Percentiles rank a stretch among this genome's conserved stretches.
Evolutionary conservation across 2,888 invertebrate species (phyloP).

Genomic region (Drosophila anomelani): DNA sequence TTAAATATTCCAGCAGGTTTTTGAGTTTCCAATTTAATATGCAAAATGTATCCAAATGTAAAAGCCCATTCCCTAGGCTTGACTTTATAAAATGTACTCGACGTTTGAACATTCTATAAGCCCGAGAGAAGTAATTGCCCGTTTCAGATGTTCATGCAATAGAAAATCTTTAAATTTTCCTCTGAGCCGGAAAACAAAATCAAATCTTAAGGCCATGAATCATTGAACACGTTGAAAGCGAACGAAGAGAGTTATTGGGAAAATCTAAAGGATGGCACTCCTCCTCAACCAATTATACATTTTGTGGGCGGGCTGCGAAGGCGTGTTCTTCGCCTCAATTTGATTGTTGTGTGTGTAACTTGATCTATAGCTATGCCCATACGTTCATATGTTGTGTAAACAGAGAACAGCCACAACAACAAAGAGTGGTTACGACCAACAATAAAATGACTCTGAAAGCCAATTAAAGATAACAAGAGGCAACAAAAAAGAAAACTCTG

Average conservation of each 20-base stretch:
- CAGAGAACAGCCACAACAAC: constrained; percentile 10
- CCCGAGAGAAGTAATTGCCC: constrained; percentile 22
- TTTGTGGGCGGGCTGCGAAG: constrained; percentile 41
- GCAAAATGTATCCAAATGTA: not conserved
- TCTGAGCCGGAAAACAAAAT: constrained; percentile 56
- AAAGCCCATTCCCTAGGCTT: not conserved
- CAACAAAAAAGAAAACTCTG: constrained; percentile 33
- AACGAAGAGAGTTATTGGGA: not conserved
- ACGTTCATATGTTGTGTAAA: constrained; percentile 47
- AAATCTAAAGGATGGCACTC: constrained; percentile 38
- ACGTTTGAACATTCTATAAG: constrained; percentile 15
- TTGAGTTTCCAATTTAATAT: not conserved
- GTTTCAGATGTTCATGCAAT: constrained; percentile 6
- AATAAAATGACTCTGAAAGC: constrained; percentile 67
- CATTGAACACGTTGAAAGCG: constrained; percentile 64
- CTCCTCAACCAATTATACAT: constrained; percentile 64
- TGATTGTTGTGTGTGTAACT: constrained; percentile 39
- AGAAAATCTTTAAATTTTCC: constrained; percentile 18
- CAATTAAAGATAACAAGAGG: constrained; percentile 77
- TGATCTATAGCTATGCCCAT: constrained; percentile 62
- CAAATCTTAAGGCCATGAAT: constrained; percentile 67
- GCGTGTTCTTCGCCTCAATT: constrained; percentile 35
- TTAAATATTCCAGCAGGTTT: not conserved
- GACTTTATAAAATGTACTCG: not conserved
- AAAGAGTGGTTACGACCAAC: constrained; percentile 50